Conservation (phyloP, 2,888 invertebrate species). For the Synergus laeviventris region DNA sequence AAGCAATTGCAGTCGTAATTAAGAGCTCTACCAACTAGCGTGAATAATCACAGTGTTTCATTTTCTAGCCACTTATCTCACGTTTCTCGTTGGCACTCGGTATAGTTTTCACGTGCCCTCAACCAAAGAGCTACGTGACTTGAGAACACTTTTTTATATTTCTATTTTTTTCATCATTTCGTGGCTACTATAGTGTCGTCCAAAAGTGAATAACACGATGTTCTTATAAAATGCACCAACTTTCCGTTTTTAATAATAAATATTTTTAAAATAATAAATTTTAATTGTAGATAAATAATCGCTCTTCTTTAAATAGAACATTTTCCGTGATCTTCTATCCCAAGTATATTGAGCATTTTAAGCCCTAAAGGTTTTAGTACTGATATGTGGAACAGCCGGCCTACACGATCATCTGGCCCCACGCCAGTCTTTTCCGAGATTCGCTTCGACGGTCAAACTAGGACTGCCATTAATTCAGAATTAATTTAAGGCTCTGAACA, state of each 20-base stretch:
- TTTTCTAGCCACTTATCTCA: constrained; percentile 45
- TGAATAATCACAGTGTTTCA: constrained; percentile 46
- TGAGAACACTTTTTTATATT: not conserved
- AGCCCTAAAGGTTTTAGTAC: constrained; percentile 36
- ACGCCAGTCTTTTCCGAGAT: constrained; percentile 31
- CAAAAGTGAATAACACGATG: not conserved
- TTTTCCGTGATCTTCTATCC: constrained; percentile 9
- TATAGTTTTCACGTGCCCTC: constrained; percentile 33
- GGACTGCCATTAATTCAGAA: constrained; percentile 7
- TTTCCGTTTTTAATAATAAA: too few relatives aligned
- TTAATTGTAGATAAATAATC: too few relatives aligned
- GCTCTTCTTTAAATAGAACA: too few relatives aligned
- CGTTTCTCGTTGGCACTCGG: constrained; percentile 36
- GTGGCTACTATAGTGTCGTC: not conserved
- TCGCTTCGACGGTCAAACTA: constrained; percentile 14
- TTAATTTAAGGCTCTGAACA: not conserved
- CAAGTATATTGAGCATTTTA: constrained; percentile 29
- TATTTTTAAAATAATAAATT: too few relatives aligned
- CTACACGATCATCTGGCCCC: constrained; percentile 33
- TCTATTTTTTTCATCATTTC: not conserved
- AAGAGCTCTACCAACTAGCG: constrained; percentile 36
- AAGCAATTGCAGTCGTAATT: constrained; percentile 36
- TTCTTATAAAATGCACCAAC: not conserved
- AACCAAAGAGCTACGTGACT: constrained; percentile 7
- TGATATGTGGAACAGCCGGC: constrained; percentile 31